Evolutionary conservation across 2,797 vertebrate species (phyloP), one percentile per base, ranked within the genome.

Genomic region (Mus spretus): DNA sequence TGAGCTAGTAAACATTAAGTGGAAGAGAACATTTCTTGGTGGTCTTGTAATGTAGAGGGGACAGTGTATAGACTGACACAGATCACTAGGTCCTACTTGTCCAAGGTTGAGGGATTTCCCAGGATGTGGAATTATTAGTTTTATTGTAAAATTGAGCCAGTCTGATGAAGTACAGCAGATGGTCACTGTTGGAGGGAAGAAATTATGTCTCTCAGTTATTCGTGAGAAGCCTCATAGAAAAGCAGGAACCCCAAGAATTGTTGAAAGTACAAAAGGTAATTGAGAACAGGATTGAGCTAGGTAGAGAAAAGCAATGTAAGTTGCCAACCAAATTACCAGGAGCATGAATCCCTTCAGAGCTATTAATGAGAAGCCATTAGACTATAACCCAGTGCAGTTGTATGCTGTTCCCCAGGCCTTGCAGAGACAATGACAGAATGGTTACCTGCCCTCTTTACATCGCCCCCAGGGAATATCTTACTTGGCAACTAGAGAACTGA

Each of bases 281-380:
- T 75, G 61, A 94, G 67, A 90, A 53, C 31, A 28, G 13, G 47
- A 59, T 72, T 90, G 94, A 96, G 72, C 3, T 83, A 67, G 74
- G 65, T 53, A 94, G 81, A 79, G 12, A 59, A 87, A 92, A 37
- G 78, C 40, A 50, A 90, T 80, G 47, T n/a, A 70, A 70, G 24
- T 61, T 94, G 67, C 81, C 57, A 79, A 55, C 19, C 14, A 59
- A 59, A 90, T 82, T 74, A 84, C n/a, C 22, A 63, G 77, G 44
- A 84, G 85, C 88, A 75, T 88, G 72, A 94, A 94, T 95, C 50
- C 74, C 84, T 87, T 89, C 11, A 61, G 81, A 85, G 87, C 72
- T 91, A 59, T 88, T 90, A 53, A 88, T n/a, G 84, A 86, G 78
- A 87, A 63, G 28, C n/a, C 70, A 34, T 92, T 89, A 96, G 94